Evolutionary conservation across 2,113 vertebrate species (phyloP).

Genomic region (Chiloscyllium plagiosum): DNA sequence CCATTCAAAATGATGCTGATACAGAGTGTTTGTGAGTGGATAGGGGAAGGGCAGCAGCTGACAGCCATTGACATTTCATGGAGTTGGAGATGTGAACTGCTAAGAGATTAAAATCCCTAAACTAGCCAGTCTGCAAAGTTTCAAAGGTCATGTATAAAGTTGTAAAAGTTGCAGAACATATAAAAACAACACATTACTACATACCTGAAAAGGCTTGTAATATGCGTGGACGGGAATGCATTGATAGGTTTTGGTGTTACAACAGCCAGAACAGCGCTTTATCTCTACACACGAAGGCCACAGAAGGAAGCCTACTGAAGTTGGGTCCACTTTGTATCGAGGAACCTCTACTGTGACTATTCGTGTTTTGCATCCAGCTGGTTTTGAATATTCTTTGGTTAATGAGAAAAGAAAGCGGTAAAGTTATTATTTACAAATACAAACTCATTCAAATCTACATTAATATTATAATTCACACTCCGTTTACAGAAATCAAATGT

Average conservation of each 20-base stretch:
- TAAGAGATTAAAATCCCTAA: not conserved
- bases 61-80: not conserved
- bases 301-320: constrained; percentile 23
- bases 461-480: not conserved
- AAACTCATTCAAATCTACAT: not conserved
- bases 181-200: not conserved
- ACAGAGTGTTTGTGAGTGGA: not conserved
- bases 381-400: not conserved
- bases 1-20: not conserved
- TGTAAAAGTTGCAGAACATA: not conserved
- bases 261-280: constrained; percentile 25
- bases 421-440: not conserved
- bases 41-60: not conserved
- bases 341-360: constrained; percentile 1
- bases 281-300: constrained; percentile 35
- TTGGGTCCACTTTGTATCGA: constrained; percentile 29
- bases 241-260: constrained; percentile 25
- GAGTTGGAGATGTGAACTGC: not conserved
- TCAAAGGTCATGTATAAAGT: not conserved
- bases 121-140: constrained; percentile 12
- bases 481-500: not conserved
- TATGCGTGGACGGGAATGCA: constrained; percentile 4
- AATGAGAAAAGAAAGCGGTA: not conserved
- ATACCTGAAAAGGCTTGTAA: constrained; percentile 25
- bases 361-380: constrained; percentile 29